Percentiles rank a stretch among this genome's conserved stretches.
phyloP scores from a whole-genome alignment of 2,888 invertebrate species.

The Pristionchus japonicus region DNA sequence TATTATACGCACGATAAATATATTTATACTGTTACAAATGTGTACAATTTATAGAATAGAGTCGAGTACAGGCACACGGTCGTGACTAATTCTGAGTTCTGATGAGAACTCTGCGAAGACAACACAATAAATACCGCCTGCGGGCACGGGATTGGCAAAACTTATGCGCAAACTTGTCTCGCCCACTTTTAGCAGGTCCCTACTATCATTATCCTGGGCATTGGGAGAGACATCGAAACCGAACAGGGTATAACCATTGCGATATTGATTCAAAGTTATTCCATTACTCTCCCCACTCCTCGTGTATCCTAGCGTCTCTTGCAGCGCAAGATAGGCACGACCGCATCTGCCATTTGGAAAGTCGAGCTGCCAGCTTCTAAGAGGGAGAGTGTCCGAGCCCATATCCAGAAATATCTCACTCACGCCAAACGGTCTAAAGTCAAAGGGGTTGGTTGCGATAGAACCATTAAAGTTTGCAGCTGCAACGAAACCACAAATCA shows the following conservation, averaged over 20 bases:
- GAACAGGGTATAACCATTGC: not conserved
- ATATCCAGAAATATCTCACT: conserved; percentile 13
- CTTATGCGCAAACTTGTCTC: not conserved
- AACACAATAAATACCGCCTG: not conserved
- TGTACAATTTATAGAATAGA: not conserved
- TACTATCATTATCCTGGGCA: not conserved
- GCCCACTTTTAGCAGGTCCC: not conserved
- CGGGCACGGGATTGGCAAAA: not conserved
- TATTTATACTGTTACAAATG: not conserved
- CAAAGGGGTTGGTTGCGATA: not conserved
- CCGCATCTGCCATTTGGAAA: not conserved
- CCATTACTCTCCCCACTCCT: not conserved
- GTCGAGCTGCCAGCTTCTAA: not conserved
- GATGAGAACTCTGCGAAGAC: conserved; percentile 3
- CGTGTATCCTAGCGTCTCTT: not conserved
- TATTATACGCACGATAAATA: not conserved
- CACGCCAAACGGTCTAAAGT: not conserved
- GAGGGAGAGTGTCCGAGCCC: not conserved
- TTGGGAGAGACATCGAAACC: not conserved
- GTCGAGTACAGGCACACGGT: not conserved
- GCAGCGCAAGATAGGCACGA: not conserved
- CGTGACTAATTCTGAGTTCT: not conserved
- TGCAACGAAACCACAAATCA: not conserved
- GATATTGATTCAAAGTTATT: not conserved
- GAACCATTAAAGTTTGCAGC: not conserved